Conservation (phyloP, 1,140 invertebrate genomes). For the Habropoda laboriosa region DNA sequence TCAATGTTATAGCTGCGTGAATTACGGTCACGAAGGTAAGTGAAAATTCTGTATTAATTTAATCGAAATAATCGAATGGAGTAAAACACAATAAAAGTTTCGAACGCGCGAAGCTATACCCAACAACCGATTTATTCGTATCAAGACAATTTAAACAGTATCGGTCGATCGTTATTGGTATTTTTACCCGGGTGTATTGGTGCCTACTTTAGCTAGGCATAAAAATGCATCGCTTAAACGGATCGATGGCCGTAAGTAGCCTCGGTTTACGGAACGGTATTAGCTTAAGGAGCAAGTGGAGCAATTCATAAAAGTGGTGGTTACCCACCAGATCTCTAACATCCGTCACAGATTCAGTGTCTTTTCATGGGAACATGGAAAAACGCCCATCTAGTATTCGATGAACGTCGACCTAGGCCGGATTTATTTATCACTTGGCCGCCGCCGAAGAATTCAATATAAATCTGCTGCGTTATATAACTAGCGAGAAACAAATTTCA, state of each 20-base stretch:
- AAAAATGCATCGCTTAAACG: slow-evolving; percentile 47
- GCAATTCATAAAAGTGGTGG: slow-evolving; percentile 48
- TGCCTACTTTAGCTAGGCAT: slow-evolving; percentile 44
- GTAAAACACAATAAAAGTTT: too few relatives aligned
- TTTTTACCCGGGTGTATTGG: slow-evolving; percentile 34
- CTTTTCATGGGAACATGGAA: not conserved
- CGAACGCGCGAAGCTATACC: too few relatives aligned
- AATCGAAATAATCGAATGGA: too few relatives aligned
- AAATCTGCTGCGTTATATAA: too few relatives aligned
- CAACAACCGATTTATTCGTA: not conserved
- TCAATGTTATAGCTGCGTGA: not conserved
- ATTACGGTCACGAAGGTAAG: slow-evolving; percentile 21
- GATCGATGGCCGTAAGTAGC: slow-evolving; percentile 48
- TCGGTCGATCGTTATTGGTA: slow-evolving; percentile 11
- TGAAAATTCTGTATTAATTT: slow-evolving; percentile 10
- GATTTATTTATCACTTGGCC: slow-evolving; percentile 60
- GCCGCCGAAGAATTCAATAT: too few relatives aligned
- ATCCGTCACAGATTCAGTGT: not conserved
- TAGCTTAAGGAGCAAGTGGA: slow-evolving; percentile 39
- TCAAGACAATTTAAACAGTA: not conserved
- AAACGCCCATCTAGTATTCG: slow-evolving; percentile 23
- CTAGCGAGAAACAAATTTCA: too few relatives aligned
- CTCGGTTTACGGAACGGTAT: slow-evolving; percentile 35
- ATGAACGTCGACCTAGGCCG: slow-evolving; percentile 22
- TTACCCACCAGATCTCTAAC: not conserved